Base-by-base conservation (phyloP, 2,113 vertebrate genomes). In the Tachysurus vachellii region DNA sequence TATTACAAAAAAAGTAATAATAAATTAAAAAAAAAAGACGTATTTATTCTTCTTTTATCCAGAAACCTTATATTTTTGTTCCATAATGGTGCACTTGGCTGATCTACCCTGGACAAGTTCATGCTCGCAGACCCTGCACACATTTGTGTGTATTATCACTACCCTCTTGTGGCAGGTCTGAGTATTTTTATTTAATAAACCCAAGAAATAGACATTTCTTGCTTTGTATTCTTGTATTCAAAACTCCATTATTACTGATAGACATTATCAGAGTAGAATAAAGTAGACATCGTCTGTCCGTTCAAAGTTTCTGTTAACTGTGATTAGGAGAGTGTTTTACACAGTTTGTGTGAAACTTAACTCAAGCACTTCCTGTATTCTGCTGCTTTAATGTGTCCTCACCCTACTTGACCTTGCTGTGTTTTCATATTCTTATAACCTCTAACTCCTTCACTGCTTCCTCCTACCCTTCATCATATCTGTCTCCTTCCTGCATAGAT, bases 141-240 rank as follows among this genome's bases (percentile, higher is more conserved):
- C 31, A n/a, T 56, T 84, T 87, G 54, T 56, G 53, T 82, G 87
- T 87, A 86, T 82, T 90, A 76, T 88, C n/a, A 88, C 83, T 84
- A 73, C 87, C 87, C 89, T 87, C 89, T 90, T 80, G 82, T 90
- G 89, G 85, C 28, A 56, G 47, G n/a, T 79, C 23, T 10, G 31
- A n/a, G 81, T 85, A 89, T 36, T 89, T 80, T 80, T 64, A 53
- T 28, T 0, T 16, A 61, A 64, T 54, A 26, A 62, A 17, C 9
- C 4, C 12, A 54, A 54, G 75, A 77, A 71, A 47, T 14, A 53
- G 36, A 61, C 54, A 11, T 26, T 53, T 26, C 31, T 62, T 42
- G 28, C 61, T 54, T 70, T 64, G 56, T 19, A 21, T 36, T 36
- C 36, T 36, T 10, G 36, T 64, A 17, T 47, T 79, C 4, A 53